phyloP scores from a whole-genome alignment of 2,113 vertebrate species.

The Turnix velox region DNA sequence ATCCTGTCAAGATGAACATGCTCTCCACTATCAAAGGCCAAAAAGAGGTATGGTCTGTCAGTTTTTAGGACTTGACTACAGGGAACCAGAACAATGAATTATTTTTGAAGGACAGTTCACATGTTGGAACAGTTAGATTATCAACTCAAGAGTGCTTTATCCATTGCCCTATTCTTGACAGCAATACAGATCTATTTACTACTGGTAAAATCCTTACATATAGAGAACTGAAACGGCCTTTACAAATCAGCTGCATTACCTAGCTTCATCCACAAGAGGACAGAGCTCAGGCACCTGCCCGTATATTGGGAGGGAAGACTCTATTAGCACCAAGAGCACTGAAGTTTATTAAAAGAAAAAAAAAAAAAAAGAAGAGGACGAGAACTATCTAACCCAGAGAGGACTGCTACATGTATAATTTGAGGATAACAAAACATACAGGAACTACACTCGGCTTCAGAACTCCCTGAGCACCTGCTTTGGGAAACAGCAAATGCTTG shows the following conservation, averaged over 20 bases:
- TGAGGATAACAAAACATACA: not conserved
- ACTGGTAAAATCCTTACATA: not conserved
- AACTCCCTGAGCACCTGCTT: accelerated
- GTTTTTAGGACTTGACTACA: not conserved
- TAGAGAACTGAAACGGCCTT: accelerated
- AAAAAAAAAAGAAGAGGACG: too few species aligned
- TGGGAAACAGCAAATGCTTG: not conserved
- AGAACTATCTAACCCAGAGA: not conserved
- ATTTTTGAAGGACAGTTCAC: not conserved
- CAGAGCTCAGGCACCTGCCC: not conserved
- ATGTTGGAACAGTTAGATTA: not conserved
- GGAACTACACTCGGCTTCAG: not conserved
- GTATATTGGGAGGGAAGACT: not conserved
- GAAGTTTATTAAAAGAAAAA: accelerated
- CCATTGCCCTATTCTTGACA: not conserved
- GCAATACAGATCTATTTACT: not conserved
- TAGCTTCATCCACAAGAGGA: not conserved
- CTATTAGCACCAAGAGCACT: accelerated
- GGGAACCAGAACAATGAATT: not conserved
- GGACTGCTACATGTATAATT: not conserved
- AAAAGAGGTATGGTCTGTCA: not conserved
- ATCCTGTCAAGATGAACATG: not conserved
- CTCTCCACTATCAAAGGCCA: not conserved
- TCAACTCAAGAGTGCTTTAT: not conserved
- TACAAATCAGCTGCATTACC: not conserved